A percentile compares a stretch with the other conserved stretches of the same genome.
phyloP scores from a whole-genome alignment of 1,140 invertebrate genomes.

The Philopotamus ludificatus region DNA sequence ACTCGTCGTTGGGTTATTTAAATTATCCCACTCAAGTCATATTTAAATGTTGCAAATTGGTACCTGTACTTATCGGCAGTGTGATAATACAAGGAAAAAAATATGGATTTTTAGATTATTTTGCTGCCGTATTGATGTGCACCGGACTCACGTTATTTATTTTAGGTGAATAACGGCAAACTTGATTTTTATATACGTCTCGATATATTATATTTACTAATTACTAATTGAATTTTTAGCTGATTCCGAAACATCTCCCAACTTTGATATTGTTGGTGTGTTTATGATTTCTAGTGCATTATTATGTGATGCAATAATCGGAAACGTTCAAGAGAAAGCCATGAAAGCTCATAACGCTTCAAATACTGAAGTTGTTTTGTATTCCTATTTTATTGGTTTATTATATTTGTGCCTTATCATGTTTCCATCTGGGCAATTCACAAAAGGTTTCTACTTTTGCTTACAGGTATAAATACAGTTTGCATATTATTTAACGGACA shows the following conservation, averaged over 20 bases:
- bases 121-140: conserved; percentile 85
- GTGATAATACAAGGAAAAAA: conserved; percentile 89
- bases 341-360: conserved; percentile 81
- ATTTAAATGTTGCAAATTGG: conserved; percentile 95
- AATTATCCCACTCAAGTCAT: conserved; percentile 96
- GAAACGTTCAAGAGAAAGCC: conserved; percentile 94
- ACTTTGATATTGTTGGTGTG: conserved; percentile 81
- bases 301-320: conserved; percentile 90
- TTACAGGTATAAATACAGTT: conserved; percentile 60
- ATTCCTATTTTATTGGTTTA: conserved; percentile 89
- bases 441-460: conserved; percentile 76
- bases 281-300: conserved; percentile 84
- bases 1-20: conserved; percentile 90
- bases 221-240: conserved; percentile 58
- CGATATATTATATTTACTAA: too few species aligned
- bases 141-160: conserved; percentile 90
- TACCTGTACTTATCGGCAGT: conserved; percentile 90
- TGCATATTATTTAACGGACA: not conserved
- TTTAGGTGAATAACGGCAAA: conserved; percentile 52
- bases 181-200: too few species aligned
- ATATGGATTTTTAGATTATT: conserved; percentile 80
- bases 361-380: conserved; percentile 91
- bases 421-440: conserved; percentile 70
- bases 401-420: conserved; percentile 80
- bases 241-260: conserved; percentile 86